Evolutionary conservation across 2,797 vertebrate species (phyloP).

Genomic region (Amblyraja radiata): DNA sequence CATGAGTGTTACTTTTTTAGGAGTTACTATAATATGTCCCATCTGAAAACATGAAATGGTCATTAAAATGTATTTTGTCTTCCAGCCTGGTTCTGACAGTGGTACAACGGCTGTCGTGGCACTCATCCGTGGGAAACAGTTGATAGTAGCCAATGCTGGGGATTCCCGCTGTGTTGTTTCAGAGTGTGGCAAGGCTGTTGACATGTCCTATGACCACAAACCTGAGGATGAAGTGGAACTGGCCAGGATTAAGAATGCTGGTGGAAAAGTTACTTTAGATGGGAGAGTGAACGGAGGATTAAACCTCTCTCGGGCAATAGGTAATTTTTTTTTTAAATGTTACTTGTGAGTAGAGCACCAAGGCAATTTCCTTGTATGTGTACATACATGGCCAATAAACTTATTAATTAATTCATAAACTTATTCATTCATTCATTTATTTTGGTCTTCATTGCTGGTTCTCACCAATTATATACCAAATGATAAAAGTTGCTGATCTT

Average conservation of each 20-base stretch:
- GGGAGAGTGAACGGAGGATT: conserved; percentile 93
- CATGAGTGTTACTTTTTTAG: background rate
- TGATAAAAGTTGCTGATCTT: background rate
- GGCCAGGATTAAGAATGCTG: conserved; percentile 91
- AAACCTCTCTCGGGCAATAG: conserved; percentile 93
- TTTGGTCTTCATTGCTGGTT: background rate
- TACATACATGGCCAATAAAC: no score
- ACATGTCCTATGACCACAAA: conserved; percentile 98
- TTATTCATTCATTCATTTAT: background rate
- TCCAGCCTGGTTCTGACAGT: conserved; percentile 90
- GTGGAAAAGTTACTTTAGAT: conserved; percentile 96
- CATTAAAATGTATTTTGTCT: conserved; percentile 18
- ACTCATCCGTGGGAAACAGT: conserved; percentile 87
- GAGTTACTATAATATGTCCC: background rate
- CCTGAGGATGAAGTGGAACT: conserved; percentile 93
- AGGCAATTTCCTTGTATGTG: no score
- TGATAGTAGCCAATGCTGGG: conserved; percentile 94
- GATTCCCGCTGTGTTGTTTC: conserved; percentile 97
- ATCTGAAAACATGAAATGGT: background rate
- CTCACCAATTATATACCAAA: background rate
- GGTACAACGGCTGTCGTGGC: conserved; percentile 94
- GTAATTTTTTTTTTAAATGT: conserved; percentile 51
- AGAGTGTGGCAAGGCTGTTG: conserved; percentile 81
- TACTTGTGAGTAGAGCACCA: no score
- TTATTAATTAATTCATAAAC: no score